These are phyloP conservation scores for Limnephilus auricula DNA, from an alignment of 2,888 invertebrate genomes.

Conservation along the genomic window DNA sequence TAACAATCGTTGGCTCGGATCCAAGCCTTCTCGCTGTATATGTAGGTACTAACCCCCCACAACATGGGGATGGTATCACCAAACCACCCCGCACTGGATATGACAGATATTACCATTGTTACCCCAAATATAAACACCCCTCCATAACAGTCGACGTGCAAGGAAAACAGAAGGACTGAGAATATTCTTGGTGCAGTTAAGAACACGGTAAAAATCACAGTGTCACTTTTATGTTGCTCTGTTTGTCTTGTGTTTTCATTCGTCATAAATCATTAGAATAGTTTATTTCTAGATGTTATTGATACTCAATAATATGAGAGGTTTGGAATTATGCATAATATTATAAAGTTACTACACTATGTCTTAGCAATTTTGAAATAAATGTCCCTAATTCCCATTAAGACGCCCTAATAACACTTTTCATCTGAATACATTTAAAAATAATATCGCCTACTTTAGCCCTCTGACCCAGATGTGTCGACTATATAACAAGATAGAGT, in stretches of 20 bases:
- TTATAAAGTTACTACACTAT: too few species aligned
- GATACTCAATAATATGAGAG: neutral
- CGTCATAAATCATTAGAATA: neutral
- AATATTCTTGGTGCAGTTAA: neutral
- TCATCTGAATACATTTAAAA: too few species aligned
- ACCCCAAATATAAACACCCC: conserved; percentile 48
- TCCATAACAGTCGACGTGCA: conserved; percentile 24
- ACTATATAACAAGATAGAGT: too few species aligned
- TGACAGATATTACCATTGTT: conserved; percentile 59
- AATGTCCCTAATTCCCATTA: too few species aligned
- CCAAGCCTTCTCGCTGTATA: conserved; percentile 51
- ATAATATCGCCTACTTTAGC: too few species aligned
- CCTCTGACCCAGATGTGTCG: too few species aligned
- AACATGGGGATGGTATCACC: conserved; percentile 36
- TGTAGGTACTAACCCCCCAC: neutral
- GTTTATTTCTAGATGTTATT: neutral
- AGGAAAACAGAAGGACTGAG: conserved; percentile 26
- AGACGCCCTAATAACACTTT: too few species aligned
- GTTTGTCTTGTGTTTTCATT: neutral
- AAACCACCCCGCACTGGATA: conserved; percentile 41
- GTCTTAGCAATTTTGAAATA: too few species aligned
- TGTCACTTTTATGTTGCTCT: neutral
- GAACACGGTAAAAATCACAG: neutral
- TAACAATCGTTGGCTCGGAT: conserved; percentile 50
- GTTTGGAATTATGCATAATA: neutral